Conservation (phyloP, 2,888 invertebrate genomes). For the Latrodectus elegans region DNA sequence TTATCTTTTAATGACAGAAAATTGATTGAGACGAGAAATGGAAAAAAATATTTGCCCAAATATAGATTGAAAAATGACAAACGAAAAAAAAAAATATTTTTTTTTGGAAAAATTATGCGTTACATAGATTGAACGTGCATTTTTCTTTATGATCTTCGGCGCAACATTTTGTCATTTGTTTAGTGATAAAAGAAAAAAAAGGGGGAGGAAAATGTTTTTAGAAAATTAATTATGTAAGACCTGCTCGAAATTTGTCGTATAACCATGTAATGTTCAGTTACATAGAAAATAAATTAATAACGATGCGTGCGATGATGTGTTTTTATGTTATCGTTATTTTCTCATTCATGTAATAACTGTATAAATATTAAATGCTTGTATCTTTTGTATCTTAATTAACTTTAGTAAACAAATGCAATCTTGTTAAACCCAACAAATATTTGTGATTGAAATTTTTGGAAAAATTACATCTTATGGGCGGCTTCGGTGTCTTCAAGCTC, state of each 20-base stretch:
- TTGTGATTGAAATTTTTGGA: no score
- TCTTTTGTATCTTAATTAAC: background rate
- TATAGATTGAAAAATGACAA: background rate
- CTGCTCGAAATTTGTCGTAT: constrained; percentile 24
- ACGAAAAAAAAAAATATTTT: background rate
- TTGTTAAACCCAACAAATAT: no score
- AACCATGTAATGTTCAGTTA: background rate
- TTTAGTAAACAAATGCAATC: background rate
- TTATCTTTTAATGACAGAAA: constrained; percentile 69
- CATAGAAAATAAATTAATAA: constrained; percentile 13
- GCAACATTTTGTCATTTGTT: constrained; percentile 28
- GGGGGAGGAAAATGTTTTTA: background rate
- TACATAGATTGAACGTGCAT: no score
- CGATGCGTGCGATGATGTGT: background rate
- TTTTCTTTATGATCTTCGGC: background rate
- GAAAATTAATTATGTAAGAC: constrained; percentile 48
- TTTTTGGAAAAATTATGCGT: no score
- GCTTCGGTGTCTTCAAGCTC: no score
- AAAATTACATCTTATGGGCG: no score
- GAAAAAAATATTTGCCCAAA: constrained; percentile 24
- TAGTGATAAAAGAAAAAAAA: background rate
- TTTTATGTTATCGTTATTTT: no score
- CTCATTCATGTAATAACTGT: no score
- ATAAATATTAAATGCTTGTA: no score
- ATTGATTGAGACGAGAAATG: constrained; percentile 43